phyloP scores from a whole-genome alignment of 2,888 invertebrate species.

The Argyresthia goedartella region DNA sequence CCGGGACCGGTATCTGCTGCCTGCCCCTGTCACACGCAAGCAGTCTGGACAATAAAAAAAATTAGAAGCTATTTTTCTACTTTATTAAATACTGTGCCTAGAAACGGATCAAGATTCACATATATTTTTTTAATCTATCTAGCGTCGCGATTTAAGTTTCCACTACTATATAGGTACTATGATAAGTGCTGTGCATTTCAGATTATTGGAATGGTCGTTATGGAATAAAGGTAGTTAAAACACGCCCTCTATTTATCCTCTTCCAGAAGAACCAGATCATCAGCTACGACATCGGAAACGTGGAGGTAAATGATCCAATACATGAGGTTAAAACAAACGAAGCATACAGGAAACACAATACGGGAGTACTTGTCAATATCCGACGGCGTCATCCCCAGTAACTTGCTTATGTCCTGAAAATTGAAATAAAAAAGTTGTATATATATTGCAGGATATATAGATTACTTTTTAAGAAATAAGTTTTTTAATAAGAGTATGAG shows the following conservation, averaged over 20 bases:
- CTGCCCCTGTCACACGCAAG: too few relatives aligned
- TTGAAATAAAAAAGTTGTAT: background rate
- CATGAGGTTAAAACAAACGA: constrained; percentile 98
- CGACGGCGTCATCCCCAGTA: constrained; percentile 93
- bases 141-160: too few relatives aligned
- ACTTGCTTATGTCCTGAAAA: constrained; percentile 87
- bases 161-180: too few relatives aligned
- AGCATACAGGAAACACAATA: constrained; percentile 98
- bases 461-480: too few relatives aligned
- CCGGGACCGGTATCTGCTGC: too few relatives aligned
- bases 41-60: too few relatives aligned
- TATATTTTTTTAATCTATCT: too few relatives aligned
- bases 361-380: constrained; percentile 99
- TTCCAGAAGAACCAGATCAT: constrained; percentile 90
- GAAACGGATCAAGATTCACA: too few relatives aligned
- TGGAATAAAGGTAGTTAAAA: constrained; percentile 23
- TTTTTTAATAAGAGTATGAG: too few relatives aligned
- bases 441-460: too few relatives aligned
- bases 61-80: too few relatives aligned
- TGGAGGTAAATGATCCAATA: constrained; percentile 98
- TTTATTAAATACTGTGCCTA: too few relatives aligned
- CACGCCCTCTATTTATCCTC: constrained; percentile 64
- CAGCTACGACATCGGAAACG: constrained; percentile 95
- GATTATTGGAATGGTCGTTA: constrained; percentile 6
- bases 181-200: constrained; percentile 2